Conservation (phyloP, 2,888 invertebrate genomes). For the Hecatera dysodea region DNA sequence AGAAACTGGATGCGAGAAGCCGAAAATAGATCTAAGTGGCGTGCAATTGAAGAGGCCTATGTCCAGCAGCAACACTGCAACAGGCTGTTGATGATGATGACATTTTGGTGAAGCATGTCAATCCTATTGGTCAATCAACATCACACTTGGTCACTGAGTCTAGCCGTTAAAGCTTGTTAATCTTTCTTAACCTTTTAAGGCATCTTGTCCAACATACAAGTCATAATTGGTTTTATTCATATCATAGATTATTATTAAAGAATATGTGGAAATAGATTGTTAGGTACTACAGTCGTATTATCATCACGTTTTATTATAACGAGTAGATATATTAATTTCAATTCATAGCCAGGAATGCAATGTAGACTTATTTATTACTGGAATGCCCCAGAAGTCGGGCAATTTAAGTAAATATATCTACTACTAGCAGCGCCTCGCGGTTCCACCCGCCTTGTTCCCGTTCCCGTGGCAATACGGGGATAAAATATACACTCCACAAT, state of each 20-base stretch:
- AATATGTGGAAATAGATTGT: constrained; percentile 18
- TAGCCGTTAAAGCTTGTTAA: constrained; percentile 6
- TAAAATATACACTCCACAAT: too few species aligned
- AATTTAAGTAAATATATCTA: too few species aligned
- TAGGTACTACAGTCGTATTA: background rate
- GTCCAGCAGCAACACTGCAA: too few species aligned
- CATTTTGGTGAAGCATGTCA: background rate
- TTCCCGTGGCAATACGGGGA: too few species aligned
- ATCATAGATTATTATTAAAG: constrained; percentile 7
- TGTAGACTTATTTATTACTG: background rate
- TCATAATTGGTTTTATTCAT: constrained; percentile 18
- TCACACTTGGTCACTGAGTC: background rate
- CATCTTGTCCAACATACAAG: constrained; percentile 15
- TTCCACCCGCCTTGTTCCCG: too few species aligned
- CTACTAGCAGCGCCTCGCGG: too few species aligned
- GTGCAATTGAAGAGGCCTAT: too few species aligned
- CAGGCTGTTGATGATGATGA: too few species aligned
- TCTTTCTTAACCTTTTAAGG: constrained; percentile 27
- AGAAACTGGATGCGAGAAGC: too few species aligned
- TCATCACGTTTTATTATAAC: background rate
- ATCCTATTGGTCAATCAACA: background rate
- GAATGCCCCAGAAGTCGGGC: too few species aligned
- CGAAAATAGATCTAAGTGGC: too few species aligned
- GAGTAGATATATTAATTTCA: background rate
- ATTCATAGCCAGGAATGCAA: background rate